A percentile compares a stretch with the other conserved stretches of the same genome.
Conservation (phyloP, 2,797 vertebrate species). For the Arnoldichthys spilopterus region DNA sequence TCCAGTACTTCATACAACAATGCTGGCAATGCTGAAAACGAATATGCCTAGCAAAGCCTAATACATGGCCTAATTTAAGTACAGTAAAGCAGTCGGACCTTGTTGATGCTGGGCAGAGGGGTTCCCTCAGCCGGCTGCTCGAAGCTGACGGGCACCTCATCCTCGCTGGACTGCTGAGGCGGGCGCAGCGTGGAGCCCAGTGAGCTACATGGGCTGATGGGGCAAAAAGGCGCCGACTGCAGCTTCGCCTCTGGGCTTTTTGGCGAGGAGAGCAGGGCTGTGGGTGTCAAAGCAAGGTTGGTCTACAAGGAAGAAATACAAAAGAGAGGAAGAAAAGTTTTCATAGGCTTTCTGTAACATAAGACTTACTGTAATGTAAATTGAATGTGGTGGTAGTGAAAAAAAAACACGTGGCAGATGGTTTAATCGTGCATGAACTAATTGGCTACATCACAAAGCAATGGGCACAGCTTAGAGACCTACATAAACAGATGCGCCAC, state of each 20-base stretch:
- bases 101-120: conserved; percentile 75
- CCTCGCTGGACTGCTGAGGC: conserved; percentile 63
- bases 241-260: conserved; percentile 74
- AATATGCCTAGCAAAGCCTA: too few relatives aligned
- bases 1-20: not conserved
- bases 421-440: not conserved
- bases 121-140: conserved; percentile 71
- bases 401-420: not conserved
- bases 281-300: conserved; percentile 78
- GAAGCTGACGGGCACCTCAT: conserved; percentile 74
- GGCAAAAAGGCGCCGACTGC: conserved; percentile 60
- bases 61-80: too few relatives aligned
- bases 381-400: not conserved
- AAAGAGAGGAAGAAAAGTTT: not conserved
- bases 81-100: conserved; percentile 64
- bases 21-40: not conserved
- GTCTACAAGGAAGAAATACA: conserved; percentile 65
- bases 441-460: not conserved
- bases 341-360: not conserved
- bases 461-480: not conserved
- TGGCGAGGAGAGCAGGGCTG: conserved; percentile 70
- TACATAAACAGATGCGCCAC: not conserved
- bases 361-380: not conserved
- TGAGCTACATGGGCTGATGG: conserved; percentile 51
- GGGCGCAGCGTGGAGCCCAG: conserved; percentile 53